Evolutionary conservation across 2,797 vertebrate genomes (phyloP).

Genomic region (Coregonus sp.): DNA sequence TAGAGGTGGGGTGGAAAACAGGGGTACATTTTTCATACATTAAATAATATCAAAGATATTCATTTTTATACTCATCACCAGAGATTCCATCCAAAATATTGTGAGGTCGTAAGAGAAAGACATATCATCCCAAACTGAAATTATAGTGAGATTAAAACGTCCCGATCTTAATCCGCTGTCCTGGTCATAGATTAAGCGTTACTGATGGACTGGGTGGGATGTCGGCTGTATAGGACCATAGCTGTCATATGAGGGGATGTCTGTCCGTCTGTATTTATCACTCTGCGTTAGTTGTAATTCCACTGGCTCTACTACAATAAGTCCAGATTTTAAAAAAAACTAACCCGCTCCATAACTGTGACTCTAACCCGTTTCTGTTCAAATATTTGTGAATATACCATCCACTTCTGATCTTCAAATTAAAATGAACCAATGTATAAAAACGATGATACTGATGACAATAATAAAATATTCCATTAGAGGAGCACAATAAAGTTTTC

Average conservation of each 20-base stretch:
- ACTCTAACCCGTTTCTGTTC: constrained; percentile 71
- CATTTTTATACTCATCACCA: neutral
- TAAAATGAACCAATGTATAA: constrained; percentile 79
- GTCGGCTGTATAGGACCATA: constrained; percentile 16
- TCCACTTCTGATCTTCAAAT: constrained; percentile 65
- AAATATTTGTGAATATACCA: constrained; percentile 79
- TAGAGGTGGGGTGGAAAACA: neutral
- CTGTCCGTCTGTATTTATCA: constrained; percentile 9
- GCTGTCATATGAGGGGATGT: constrained; percentile 34
- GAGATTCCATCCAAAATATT: neutral
- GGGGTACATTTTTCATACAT: neutral
- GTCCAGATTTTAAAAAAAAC: constrained; percentile 53
- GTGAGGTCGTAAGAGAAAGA: neutral
- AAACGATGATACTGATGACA: constrained; percentile 70
- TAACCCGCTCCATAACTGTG: constrained; percentile 77
- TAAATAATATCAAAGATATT: neutral
- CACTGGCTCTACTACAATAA: constrained; percentile 18
- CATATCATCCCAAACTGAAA: neutral
- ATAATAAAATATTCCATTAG: constrained; percentile 83
- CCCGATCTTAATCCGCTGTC: neutral
- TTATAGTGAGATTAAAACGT: neutral
- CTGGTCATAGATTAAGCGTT: neutral
- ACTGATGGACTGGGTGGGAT: neutral
- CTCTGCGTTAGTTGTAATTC: constrained; percentile 1
- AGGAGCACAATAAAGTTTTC: constrained; percentile 64